Evolutionary conservation across 2,888 invertebrate species (phyloP), one percentile per base, ranked within the genome.

Genomic region (Tachina grossa): DNA sequence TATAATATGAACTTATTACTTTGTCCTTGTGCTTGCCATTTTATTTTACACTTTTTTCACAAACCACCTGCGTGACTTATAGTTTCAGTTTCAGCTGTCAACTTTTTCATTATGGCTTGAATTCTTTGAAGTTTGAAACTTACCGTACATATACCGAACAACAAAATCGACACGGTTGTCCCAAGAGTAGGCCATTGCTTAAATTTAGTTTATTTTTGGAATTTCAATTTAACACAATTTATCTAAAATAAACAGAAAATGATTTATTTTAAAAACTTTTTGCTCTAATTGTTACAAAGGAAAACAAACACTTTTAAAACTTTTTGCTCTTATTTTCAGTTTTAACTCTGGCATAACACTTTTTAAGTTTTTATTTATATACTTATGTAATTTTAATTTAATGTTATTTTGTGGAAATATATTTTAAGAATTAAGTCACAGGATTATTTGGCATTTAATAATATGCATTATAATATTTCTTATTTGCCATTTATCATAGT

Each of bases 91-190:
- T 76, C 6, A 14, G 2, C 8, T 53, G 11, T 51, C 31, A 31
- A 31, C 31, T 55, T 19, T 53, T 55, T 69, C 9, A 65, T 31
- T 31, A 6, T 31, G 4, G 41, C 22, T 31, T 31, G 19, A 16
- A 31, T 13, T 14, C n/a, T 53, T 43, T 61, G n/a, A 63, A 41
- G 53, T 63, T 66, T 43, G 53, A 6, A 80, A 92, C 92, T 95
- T 93, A 97, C 97, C 97, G 91, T 97, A 97, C 89, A 97, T 94
- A 93, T 96, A 96, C 92, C 95, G 95, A 89, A 97, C 96, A 91
- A 97, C 95, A 93, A 97, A 97, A 91, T 95, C 95, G 87, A 97
- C 96, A 91, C 97, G 94, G 93, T 96, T 97, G 91, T 97, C 96
- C 97, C 97, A 97, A 90, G 95, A 95, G 93, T 96, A 96, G 82